phyloP scores from a whole-genome alignment of 2,888 invertebrate species.

The Piscicola geometra region DNA sequence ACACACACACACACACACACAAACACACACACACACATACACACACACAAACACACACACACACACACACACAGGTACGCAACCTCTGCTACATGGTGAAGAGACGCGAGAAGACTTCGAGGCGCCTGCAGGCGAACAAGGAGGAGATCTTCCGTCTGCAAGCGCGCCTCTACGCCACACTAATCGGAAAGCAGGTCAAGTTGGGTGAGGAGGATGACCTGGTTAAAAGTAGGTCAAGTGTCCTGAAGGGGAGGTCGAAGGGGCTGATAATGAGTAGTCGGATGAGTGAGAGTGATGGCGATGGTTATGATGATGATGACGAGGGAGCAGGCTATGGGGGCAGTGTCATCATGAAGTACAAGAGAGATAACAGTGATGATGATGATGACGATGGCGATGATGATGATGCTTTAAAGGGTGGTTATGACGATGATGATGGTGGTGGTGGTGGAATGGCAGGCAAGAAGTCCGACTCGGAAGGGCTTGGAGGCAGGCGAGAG shows the following conservation, averaged over 20 bases:
- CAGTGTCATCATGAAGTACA: background rate
- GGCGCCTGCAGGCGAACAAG: conserved; percentile 67
- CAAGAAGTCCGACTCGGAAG: background rate
- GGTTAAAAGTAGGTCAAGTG: background rate
- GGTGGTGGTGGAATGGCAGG: too few relatives aligned
- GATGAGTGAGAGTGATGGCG: conserved; percentile 27
- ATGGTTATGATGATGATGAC: conserved; percentile 16
- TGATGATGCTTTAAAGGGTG: conserved; percentile 58
- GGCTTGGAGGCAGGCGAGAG: background rate
- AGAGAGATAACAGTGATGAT: background rate
- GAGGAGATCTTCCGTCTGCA: conserved; percentile 78
- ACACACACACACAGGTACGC: conserved; percentile 62
- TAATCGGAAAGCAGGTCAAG: background rate
- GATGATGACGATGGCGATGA: conserved; percentile 70
- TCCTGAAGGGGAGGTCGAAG: background rate
- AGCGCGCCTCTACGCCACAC: background rate
- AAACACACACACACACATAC: too few relatives aligned
- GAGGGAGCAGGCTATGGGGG: background rate
- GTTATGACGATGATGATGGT: background rate
- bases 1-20: too few relatives aligned
- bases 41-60: too few relatives aligned
- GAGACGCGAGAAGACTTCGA: conserved; percentile 65
- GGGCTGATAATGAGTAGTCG: background rate
- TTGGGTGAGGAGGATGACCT: background rate
- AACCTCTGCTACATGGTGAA: conserved; percentile 97